Base-by-base conservation (phyloP, 2,113 vertebrate species). In the Urocolius indicus region DNA sequence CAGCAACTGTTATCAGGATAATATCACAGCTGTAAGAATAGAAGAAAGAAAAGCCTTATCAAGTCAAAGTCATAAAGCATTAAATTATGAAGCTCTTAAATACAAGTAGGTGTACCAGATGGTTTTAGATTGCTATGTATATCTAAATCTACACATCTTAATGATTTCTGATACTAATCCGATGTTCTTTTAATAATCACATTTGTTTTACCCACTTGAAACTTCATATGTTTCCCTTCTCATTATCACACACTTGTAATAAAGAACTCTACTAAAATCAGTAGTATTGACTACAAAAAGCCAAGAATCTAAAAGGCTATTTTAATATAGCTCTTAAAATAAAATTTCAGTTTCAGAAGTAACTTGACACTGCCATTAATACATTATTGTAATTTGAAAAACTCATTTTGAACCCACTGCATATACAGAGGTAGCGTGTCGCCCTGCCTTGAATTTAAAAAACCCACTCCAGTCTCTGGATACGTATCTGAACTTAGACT, bases 1-100 rank as follows among this genome's bases (percentile, higher is more conserved):
- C 99, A 10, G 99, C 99, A 21, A 98, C 95, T 45, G 98, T 99
- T 90, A 99, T 99, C 97, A 99, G 98, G 89, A 99, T 98, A 82
- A 99, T 99, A 95, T 99, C 99, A 97, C 98, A 99, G 98, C 99
- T 99, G 97, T 46, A 69, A 97, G 87, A 97, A 59, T 78, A 23
- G 32, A 52, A 59, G 87, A 96, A 96, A 92, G 90, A 94, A 98
- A 95, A 85, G 79, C 58, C 84, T 65, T 49, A 97, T 95, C 48
- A 96, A 82, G 8, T 20, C 18, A 59, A 18, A 12, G 29, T 16
- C 32, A 78, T 46, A 87, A 69, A 24, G 36, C 10, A 29, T 54
- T 29, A 38, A 29, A 68, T 59, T 24, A 87, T 13, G 17, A 4
- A 27, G 21, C 18, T 48, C 51, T 73, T 62, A 82, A 71, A 93